phyloP scores from a whole-genome alignment of 2,113 vertebrate species.

The Pimephales promelas region DNA sequence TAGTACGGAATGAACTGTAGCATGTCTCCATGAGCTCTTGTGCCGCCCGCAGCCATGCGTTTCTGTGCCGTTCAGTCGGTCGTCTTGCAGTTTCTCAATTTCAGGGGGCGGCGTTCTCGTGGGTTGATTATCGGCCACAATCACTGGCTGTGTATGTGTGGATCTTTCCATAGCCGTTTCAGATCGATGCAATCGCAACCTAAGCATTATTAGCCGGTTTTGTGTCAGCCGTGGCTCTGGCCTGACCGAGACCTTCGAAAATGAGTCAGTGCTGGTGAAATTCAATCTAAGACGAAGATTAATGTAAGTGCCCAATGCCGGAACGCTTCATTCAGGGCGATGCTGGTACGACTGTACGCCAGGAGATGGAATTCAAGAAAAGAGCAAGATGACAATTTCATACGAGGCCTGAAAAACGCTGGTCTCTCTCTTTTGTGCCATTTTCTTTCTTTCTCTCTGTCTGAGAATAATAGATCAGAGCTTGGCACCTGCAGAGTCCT shows the following conservation, averaged over 20 bases:
- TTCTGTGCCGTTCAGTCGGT: not conserved
- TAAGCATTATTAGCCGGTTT: constrained; percentile 23
- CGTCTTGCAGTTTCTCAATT: constrained; percentile 6
- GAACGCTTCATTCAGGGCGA: not conserved
- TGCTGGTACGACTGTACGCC: not conserved
- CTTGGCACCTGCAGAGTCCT: constrained; percentile 39
- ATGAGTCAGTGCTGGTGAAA: constrained; percentile 25
- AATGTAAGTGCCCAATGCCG: not conserved
- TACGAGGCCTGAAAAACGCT: not conserved
- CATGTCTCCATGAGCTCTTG: not conserved
- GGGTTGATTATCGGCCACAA: constrained; percentile 6
- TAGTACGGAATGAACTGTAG: not conserved
- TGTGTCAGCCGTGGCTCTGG: not conserved
- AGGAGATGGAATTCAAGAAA: constrained; percentile 1
- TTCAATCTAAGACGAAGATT: constrained; percentile 24
- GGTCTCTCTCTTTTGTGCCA: constrained; percentile 2
- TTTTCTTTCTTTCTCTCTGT: constrained; percentile 34
- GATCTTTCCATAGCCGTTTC: not conserved
- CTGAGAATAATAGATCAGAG: constrained; percentile 40
- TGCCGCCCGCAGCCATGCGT: not conserved
- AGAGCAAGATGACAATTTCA: not conserved
- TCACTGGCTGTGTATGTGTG: not conserved
- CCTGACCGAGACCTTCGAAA: constrained; percentile 3
- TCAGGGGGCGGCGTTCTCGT: not conserved
- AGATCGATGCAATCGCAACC: constrained; percentile 28